Base-by-base conservation (phyloP, 2,888 invertebrate genomes). In the Heliconius ismenius region DNA sequence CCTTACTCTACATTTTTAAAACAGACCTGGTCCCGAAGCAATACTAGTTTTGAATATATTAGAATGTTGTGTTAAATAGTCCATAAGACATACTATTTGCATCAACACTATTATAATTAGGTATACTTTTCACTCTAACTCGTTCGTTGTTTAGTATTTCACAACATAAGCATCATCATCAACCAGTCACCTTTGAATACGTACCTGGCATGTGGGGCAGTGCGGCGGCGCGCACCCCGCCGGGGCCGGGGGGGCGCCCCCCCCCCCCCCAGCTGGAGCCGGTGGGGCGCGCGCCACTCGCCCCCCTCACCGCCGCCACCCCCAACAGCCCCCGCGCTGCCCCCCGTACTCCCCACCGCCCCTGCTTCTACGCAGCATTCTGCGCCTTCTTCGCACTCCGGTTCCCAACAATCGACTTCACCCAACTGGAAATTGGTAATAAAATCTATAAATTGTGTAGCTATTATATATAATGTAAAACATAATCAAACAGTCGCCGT, bases 321-420 rank as follows among this genome's bases (percentile, higher is more conserved):
- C 39, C 69, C 76, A 74, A 95, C 89, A 96, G 96, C 77, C 96
- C 95, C 58, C 95, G 11, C 95, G 89, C 75, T 73, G 80, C 64
- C 81, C 76, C 70, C 96, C 96, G 90, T 96, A 96, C 74, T 69
- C 75, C 78, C 75, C 82, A 76, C 74, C 75, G 74, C 96, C 74
- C 79, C 76, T 82, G 77, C 75, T 73, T 76, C 96, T 96, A 96
- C 87, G 96, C 97, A 89, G 96, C 96, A 95, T 96, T 96, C 89
- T 75, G 86, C 89, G 78, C 89, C 90, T 96, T 97, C 92, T 96
- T 97, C 97, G 90, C 98, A 98, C 88, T 97, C 96, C 89, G 97
- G 95, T 86, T 97, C 96, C 97, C 97, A 98, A 89, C 98, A 98
- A 95, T 98, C 98, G 83, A 97, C 96, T 92, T 98, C 97, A 73